Conservation (phyloP, 2,113 vertebrate species). For the Microtus ochrogaster region DNA sequence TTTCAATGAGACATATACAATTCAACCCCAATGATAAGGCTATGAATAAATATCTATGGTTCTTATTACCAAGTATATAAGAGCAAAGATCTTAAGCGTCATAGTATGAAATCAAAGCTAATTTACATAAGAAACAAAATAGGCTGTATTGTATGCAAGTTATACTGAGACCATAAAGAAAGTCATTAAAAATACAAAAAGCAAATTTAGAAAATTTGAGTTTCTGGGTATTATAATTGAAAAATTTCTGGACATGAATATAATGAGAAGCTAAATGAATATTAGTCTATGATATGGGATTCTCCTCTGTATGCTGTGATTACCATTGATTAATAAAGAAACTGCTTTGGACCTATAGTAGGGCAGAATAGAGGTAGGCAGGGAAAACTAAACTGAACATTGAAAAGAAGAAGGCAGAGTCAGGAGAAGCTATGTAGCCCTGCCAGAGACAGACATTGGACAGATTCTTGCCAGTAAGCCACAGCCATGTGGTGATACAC, state of each 20-base stretch:
- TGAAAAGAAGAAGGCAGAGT: no score
- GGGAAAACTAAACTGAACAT: no score
- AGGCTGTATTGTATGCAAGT: neutral
- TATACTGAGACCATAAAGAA: neutral
- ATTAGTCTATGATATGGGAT: neutral
- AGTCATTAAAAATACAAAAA: neutral
- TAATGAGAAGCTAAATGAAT: neutral
- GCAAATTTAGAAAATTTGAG: neutral
- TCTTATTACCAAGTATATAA: neutral
- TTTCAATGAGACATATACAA: neutral
- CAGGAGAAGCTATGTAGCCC: no score
- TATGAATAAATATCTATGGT: neutral
- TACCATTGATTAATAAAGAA: no score
- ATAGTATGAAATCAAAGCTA: slow-evolving; percentile 8
- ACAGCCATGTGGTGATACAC: no score
- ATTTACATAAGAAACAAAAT: neutral
- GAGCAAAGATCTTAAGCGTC: no score
- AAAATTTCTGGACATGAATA: neutral
- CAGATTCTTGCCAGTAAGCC: no score
- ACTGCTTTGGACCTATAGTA: no score
- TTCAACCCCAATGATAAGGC: neutral
- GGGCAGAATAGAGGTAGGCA: no score
- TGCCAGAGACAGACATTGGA: no score
- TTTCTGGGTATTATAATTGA: slow-evolving; percentile 26
- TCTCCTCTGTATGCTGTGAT: no score